These are phyloP conservation scores for Nothoprocta pentlandii DNA, from an alignment of 2,113 vertebrate species.

Conservation along the genomic window DNA sequence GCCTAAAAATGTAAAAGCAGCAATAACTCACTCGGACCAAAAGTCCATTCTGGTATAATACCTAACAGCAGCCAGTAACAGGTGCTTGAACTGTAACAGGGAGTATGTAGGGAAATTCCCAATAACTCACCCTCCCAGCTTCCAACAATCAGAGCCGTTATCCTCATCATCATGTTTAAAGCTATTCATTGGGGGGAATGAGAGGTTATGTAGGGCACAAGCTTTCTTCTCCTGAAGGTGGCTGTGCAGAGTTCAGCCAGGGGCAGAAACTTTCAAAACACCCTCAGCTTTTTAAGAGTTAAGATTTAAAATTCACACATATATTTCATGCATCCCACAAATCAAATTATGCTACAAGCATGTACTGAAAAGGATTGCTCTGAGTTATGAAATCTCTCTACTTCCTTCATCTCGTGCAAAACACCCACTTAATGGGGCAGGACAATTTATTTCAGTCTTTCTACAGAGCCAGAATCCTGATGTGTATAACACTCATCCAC, in stretches of 20 bases:
- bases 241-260: neutral
- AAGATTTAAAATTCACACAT: conserved; percentile 3
- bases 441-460: conserved; percentile 9
- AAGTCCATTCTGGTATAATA: neutral
- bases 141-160: neutral
- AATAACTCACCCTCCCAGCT: neutral
- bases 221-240: neutral
- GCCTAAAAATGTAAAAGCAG: conserved; percentile 8
- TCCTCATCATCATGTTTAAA: neutral
- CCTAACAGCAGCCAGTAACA: neutral
- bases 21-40: neutral
- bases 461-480: neutral
- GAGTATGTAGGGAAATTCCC: neutral
- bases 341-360: neutral
- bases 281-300: neutral
- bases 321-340: neutral
- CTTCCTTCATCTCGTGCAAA: neutral
- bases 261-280: neutral
- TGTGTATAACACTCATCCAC: neutral
- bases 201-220: neutral
- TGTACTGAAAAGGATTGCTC: neutral
- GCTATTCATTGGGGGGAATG: neutral
- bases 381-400: neutral
- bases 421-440: neutral
- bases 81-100: neutral